phyloP scores from a whole-genome alignment of 2,797 vertebrate species.

The Alosa sapidissima region DNA sequence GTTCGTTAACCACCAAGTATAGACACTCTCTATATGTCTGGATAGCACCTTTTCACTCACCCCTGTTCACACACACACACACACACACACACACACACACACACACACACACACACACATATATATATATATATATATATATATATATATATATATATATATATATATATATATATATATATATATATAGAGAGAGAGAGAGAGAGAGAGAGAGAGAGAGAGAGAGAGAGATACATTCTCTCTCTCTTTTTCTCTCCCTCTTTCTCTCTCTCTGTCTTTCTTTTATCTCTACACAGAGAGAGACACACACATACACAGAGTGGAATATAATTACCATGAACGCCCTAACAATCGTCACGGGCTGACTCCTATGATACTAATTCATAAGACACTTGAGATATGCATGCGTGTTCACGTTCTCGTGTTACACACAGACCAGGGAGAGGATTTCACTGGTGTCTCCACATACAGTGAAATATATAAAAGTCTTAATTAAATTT shows the following conservation, averaged over 20 bases:
- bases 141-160: background rate
- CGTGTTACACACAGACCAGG: background rate
- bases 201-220: no score
- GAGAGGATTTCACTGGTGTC: no score
- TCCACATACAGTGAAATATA: background rate
- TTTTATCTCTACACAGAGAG: background rate
- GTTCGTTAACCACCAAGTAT: background rate
- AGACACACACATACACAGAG: background rate
- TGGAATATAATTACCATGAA: background rate
- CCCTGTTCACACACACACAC: no score
- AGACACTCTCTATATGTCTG: background rate
- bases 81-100: no score
- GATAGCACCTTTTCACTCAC: background rate
- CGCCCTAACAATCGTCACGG: background rate
- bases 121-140: background rate
- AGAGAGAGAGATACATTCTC: no score
- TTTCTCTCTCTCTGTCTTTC: no score
- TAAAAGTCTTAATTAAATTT: slow-evolving; percentile 20
- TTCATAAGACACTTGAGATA: background rate
- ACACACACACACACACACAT: no score
- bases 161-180: no score
- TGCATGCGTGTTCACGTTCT: background rate
- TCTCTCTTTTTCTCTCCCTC: no score
- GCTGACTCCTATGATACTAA: background rate
- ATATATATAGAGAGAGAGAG: background rate